Conservation (phyloP, 1,140 invertebrate species). For the Drosophila funebris region DNA sequence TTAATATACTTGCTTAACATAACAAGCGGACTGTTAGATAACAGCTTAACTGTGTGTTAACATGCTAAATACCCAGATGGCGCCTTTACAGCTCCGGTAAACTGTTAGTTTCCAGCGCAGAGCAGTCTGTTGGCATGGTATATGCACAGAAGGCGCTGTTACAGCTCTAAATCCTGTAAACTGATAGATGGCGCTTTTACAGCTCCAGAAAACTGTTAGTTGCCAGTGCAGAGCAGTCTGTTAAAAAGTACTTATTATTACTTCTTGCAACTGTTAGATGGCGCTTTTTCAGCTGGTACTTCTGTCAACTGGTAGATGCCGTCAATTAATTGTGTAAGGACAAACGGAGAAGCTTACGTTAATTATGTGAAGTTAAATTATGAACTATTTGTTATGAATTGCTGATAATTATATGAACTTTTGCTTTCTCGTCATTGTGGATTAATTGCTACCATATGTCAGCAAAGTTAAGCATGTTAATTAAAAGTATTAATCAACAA, state of each 20-base stretch:
- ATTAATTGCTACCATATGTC: neutral
- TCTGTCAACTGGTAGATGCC: neutral
- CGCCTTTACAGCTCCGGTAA: neutral
- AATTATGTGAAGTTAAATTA: neutral
- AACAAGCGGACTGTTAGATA: too few species aligned
- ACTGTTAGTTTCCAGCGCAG: neutral
- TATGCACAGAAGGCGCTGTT: neutral
- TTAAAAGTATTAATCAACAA: constrained; percentile 18
- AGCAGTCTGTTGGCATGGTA: neutral
- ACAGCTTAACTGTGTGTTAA: too few species aligned
- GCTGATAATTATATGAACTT: neutral
- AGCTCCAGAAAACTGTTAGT: neutral
- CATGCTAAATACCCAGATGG: neutral
- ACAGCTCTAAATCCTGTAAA: neutral
- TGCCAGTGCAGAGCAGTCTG: neutral
- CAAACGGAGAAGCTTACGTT: neutral
- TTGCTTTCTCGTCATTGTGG: too few species aligned
- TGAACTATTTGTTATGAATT: neutral
- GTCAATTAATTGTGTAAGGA: neutral
- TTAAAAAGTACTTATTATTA: neutral
- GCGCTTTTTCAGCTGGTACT: neutral
- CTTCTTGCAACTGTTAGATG: too few species aligned
- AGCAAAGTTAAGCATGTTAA: constrained; percentile 1
- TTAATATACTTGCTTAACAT: too few species aligned
- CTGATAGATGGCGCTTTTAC: neutral